Base-by-base conservation (phyloP, 2,888 invertebrate species). In the Amphimallon solstitiale region DNA sequence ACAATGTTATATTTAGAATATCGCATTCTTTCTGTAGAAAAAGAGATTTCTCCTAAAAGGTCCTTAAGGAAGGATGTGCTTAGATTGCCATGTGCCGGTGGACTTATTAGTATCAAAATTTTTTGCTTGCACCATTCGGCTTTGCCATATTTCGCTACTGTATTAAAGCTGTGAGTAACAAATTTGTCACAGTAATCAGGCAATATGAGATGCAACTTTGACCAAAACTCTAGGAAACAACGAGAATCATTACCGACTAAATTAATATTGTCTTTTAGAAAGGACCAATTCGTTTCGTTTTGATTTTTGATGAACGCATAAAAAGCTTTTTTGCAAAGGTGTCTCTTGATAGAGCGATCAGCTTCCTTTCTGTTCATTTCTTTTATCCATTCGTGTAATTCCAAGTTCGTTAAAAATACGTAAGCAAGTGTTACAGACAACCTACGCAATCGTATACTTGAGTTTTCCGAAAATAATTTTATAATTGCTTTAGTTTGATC, bases 381-480 rank as follows among this genome's bases (percentile, higher is more conserved):
- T 12, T 61, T 48, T 17, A 61, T 15, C 12, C 45, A 14, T 4
- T 21, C 14, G 37, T 61, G 46, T 12, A 61, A 43, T 9, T 14
- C 48, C 17, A 9, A 12, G 3, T 61, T 12, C 0, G 19, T 10
- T 21, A 40, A 17, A 2, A 38, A 17, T 12, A 38, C n/a, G 5
- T 19, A 17, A 10, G 40, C 49, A 2, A 70, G 48, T 6, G n/a
- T 37, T 4, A 70, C 48, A 2, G 49, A 49, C 46, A 68, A 65
- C n/a, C 67, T 70, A 14, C 63, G 37, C 0, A 63, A 49, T 7
- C 67, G 68, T 43, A 67, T 67, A 0, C 67, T 54, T 0, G 52
- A 29, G n/a, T 65, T n/a, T 4, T 10, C n/a, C 1, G 40, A 40
- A 40, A 40, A 6, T 9, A 15, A 40, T 40, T 40, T 40, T 12